These are phyloP conservation scores for Thunnus albacares DNA, from an alignment of 2,797 vertebrate genomes.

Conservation along the genomic window DNA sequence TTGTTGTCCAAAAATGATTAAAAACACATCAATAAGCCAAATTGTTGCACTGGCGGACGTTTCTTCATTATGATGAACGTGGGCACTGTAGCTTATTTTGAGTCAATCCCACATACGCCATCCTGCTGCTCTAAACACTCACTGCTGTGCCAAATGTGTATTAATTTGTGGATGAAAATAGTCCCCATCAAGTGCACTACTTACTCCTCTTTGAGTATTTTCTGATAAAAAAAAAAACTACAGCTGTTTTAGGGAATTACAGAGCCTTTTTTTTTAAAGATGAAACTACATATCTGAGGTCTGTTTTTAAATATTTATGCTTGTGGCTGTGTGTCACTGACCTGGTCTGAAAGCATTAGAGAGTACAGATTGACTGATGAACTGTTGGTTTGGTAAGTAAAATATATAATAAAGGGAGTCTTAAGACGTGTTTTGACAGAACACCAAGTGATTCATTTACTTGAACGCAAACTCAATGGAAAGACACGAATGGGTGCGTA, in stretches of 20 bases:
- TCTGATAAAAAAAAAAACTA: not conserved
- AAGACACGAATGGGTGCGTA: not conserved
- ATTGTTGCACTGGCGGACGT: not conserved
- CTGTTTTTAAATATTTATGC: not conserved
- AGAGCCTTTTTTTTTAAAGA: not conserved
- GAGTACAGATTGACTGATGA: not conserved
- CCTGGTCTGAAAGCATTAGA: not conserved
- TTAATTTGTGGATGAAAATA: not conserved
- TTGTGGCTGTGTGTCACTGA: too few relatives aligned
- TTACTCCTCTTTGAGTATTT: not conserved
- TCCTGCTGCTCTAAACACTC: constrained; percentile 5
- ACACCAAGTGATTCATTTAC: not conserved
- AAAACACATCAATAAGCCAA: not conserved
- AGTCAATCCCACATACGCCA: constrained; percentile 8
- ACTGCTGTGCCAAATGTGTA: not conserved
- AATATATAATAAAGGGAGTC: not conserved
- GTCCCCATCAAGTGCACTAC: not conserved
- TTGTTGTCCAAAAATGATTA: not conserved
- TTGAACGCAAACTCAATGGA: not conserved
- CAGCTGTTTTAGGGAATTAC: constrained; percentile 21
- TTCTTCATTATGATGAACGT: constrained; percentile 1
- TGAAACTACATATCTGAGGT: constrained; percentile 12
- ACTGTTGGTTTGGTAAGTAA: not conserved
- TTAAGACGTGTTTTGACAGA: not conserved
- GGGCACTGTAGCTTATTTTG: not conserved